Conservation (phyloP, 2,888 invertebrate species). For the Elmis aenea region DNA sequence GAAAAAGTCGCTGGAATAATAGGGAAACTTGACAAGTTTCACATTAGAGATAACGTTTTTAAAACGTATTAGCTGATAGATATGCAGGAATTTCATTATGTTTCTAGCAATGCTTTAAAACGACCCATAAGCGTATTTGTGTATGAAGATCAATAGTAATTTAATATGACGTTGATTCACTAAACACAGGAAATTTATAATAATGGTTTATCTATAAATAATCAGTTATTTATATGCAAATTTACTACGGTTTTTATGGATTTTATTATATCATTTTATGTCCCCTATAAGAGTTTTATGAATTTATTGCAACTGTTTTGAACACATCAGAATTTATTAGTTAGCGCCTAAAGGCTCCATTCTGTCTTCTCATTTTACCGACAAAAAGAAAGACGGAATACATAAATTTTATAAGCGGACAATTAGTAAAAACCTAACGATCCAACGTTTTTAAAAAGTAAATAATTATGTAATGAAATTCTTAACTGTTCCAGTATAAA, state of each 20-base stretch:
- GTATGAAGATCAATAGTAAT: slow-evolving; percentile 7
- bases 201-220: slow-evolving; percentile 13
- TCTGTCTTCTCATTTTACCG: too few species aligned
- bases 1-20: slow-evolving; percentile 2
- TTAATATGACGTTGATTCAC: slow-evolving; percentile 4
- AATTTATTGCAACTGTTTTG: too few species aligned
- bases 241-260: slow-evolving; percentile 7
- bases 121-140: slow-evolving; percentile 5
- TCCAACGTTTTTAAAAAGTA: too few species aligned
- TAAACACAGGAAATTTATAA: slow-evolving; percentile 13
- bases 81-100: slow-evolving; percentile 12
- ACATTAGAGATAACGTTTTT: neutral
- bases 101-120: slow-evolving; percentile 5
- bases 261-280: too few species aligned
- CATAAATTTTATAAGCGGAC: too few species aligned
- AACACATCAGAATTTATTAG: too few species aligned
- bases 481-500: too few species aligned
- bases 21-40: slow-evolving; percentile 2
- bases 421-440: too few species aligned
- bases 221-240: slow-evolving; percentile 14
- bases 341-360: too few species aligned
- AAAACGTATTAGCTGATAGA: slow-evolving; percentile 5
- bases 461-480: too few species aligned
- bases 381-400: too few species aligned
- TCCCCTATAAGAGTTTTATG: too few species aligned